Base-by-base conservation (phyloP, 2,113 vertebrate species). In the Hemibagrus wyckioides region DNA sequence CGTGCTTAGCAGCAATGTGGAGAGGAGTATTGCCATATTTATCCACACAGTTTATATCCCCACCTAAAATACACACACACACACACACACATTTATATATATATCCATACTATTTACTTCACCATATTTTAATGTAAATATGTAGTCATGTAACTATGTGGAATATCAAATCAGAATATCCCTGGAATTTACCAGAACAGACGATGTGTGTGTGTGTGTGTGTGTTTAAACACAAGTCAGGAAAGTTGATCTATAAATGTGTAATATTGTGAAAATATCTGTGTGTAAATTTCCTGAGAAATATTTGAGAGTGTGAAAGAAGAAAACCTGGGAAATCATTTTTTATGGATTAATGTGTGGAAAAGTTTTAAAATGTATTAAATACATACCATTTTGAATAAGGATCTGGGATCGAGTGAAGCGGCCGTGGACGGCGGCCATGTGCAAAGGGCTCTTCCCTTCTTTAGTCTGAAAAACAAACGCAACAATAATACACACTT, bases 361-460 rank as follows among this genome's bases (percentile, higher is more conserved):
- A 48, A 65, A 25, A 28, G 48, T 54, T 1, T 54, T 9, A 79
- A 48, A 79, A 15, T 41, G 21, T 41, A 44, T 4, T 6, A 33
- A 36, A 8, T 36, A n/a, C 21, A 7, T 96, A 99, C 98, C 97
- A 39, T 99, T 99, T 93, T 99, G 97, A 88, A 99, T 97, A 84
- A 99, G 96, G 94, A 99, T 98, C 95, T 99, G 98, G 0, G 97
- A 99, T 73, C 97, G 96, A 0, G 97, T 99, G 93, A 99, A 99
- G 73, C 97, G 96, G 14, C 98, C 98, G 0, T 98, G 96, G 89
- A 97, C 97, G 61, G 98, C 97, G 80, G 97, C 97, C 96, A 99
- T 97, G 92, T 99, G 98, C 94, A 99, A 91, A 85, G 98, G 97
- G 90, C 96, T 99, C 93, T 97, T 99, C 89, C 97, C 98, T 94